Base-by-base conservation (phyloP, 2,888 invertebrate genomes). In the Melikaiella ostensackeni region DNA sequence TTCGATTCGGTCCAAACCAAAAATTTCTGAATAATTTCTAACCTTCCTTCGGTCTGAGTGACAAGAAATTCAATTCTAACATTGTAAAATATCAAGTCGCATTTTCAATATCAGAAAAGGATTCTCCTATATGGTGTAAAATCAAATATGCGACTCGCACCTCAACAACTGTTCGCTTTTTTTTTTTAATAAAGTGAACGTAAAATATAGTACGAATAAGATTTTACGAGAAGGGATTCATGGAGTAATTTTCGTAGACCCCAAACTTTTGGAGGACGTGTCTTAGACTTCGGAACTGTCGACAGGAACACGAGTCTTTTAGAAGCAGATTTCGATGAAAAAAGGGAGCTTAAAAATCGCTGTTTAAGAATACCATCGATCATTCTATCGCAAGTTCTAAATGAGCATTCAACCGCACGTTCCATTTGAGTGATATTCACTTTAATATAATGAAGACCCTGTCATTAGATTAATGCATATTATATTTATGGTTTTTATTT, bases 131-230 rank as follows among this genome's bases (percentile, higher is more conserved):
- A 16, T 2, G 1, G 7, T 24, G 42, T 24, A 27, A 64, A 64
- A 63, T 66, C 27, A 66, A 66, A 66, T 66, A 66, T 66, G 66
- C 27, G 42, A 66, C 46, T 46, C 24, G 30, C 50, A 70, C 50
- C 50, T 70, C 46, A 50, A 70, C 50, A 50, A 70, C 50, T 50
- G 27, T 70, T 70, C 50, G 30, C 6, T 27, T 30, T 50, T 30
- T 50, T 30, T 66, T 66, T 27, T 73, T 35, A 79, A 76, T 78
- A 78, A 79, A 77, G 76, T 2, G 61, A 19, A 61, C 70, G 66
- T 64, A 59, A 77, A 78, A 77, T 27, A 33, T 63, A 42, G 50
- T 50, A 35, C 38, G 74, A 76, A 80, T 75, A 70, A 63, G 74
- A 33, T 70, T 70, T 70, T 50, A 50, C n/a, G 70, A 50, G 30